Base-by-base conservation (phyloP, 2,888 invertebrate species). In the Lycia hirtaria region DNA sequence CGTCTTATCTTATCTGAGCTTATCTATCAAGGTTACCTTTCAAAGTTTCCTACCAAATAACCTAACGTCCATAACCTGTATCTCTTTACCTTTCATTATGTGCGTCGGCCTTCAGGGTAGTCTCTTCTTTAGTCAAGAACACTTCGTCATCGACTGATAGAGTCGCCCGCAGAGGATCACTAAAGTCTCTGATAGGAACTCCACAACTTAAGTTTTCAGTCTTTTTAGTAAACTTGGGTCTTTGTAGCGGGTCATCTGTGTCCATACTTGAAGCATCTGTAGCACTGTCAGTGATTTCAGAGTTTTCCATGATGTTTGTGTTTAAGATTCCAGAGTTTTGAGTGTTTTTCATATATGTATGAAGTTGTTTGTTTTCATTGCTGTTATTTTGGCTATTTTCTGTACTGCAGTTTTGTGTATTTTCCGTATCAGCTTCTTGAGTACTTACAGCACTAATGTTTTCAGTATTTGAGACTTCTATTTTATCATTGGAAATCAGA, bases 131-230 rank as follows among this genome's bases (percentile, higher is more conserved):
- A 0, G 92, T 88, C 19, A 92, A 63, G 37, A 92, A 90, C 10
- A 92, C 92, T 0, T 93, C 92, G 49, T 92, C 92, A 4, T 89
- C 89, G 24, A 80, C 86, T 9, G 73, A 88, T 62, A 82, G 85
- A 83, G 87, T 87, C 0, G 94, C 86, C 0, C 93, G 95, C 41
- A 98, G 85, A 0, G 98, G 98, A 89, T 98, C 98, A 59, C 96
- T 96, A 67, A 95, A 95, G 81, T 97, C 97, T 45, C 94, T 93
- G 3, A 96, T 94, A 0, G 95, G 90, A 0, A 92, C 91, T 1
- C 92, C 91, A 56, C 88, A 91, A 58, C 89, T 89, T 1, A 86
- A 62, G 9, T 83, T 88, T 55, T 88, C 90, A 0, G 81, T 68
- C 60, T 88, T 89, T 12, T 85, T 78, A n/a, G 65, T 61, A 45